Evolutionary conservation across 2,113 vertebrate genomes (phyloP), one percentile per base, ranked within the genome.

Genomic region (Azemiops feae): DNA sequence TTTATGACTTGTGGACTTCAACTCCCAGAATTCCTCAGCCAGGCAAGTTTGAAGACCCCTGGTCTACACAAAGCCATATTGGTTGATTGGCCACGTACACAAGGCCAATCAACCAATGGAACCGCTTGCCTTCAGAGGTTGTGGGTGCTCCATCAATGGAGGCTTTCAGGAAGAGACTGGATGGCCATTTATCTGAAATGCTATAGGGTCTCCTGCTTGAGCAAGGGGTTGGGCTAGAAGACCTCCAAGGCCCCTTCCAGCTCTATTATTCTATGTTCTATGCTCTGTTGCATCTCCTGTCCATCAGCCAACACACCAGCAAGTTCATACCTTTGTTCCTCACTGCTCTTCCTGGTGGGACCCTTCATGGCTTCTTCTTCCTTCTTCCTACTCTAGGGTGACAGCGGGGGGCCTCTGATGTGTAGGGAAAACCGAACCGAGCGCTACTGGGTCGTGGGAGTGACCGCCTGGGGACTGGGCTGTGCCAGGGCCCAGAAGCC

Each of bases 361-460:
- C 34, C 69, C 34, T 81, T 43, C 30, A 64, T 11, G 18, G 9
- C 0, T 22, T 1, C 52, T 7, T 52, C 69, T 86, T 30, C n/a
- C n/a, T n/a, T 39, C 58, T 43, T 43, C 43, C 43, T 23, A 18
- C 43, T 91, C 86, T 93, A 98, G 98, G 98, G 98, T 18, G 98
- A 98, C 96, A 98, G 98, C 2, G 98, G 98, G 0, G 98, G 98
- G 14, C 98, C 98, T 27, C 96, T 98, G 90, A 97, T 98, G 96
- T 98, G 98, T 95, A 97, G 95, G 95, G 97, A 97, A 27, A 95
- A 95, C 54, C 54, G 43, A 7, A 89, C 94, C 1, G 94, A 96
- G 14, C 89, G 94, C 86, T 98, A 97, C 91, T 98, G 97, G 93
- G 34, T 97, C 39, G 95, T 98, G 1, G 98, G 98, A 25, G 74